phyloP scores from a whole-genome alignment of 2,113 vertebrate species.

The Plestiodon gilberti region DNA sequence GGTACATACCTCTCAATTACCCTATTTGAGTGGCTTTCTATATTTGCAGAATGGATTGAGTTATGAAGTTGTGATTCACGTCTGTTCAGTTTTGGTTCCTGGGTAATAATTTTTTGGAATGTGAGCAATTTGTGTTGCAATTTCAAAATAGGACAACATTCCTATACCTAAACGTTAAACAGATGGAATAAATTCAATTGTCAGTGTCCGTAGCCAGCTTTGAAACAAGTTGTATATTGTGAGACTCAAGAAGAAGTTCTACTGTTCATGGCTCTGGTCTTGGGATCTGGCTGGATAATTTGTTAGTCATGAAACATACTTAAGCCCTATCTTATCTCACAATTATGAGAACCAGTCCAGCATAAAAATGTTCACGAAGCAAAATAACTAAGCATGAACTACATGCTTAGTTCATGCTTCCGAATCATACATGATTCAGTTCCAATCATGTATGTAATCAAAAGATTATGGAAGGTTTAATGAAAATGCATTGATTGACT shows the following conservation, averaged over 20 bases:
- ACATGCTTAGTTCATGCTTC: no score
- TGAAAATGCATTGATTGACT: slow-evolving; percentile 18
- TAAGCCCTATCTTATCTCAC: not conserved
- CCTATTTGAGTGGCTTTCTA: slow-evolving; percentile 2
- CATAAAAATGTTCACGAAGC: not conserved
- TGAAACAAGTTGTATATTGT: not conserved
- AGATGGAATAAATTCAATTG: not conserved
- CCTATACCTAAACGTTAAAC: not conserved
- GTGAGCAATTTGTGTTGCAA: not conserved
- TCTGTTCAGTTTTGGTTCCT: slow-evolving; percentile 1
- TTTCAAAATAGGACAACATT: not conserved
- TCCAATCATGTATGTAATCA: not conserved
- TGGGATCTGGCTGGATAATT: not conserved
- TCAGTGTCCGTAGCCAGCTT: not conserved
- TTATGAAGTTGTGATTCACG: not conserved
- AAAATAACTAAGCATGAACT: not conserved
- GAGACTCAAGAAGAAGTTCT: not conserved
- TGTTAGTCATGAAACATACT: not conserved
- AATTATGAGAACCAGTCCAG: slow-evolving; percentile 22
- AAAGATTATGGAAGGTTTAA: not conserved
- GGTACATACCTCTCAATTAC: slow-evolving; percentile 59
- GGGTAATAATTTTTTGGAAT: not conserved
- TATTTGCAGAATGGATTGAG: not conserved
- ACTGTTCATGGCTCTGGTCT: not conserved
- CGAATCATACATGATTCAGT: no score